Evolutionary conservation across 2,797 vertebrate genomes (phyloP).

Genomic region (Phalloptychus januarius): DNA sequence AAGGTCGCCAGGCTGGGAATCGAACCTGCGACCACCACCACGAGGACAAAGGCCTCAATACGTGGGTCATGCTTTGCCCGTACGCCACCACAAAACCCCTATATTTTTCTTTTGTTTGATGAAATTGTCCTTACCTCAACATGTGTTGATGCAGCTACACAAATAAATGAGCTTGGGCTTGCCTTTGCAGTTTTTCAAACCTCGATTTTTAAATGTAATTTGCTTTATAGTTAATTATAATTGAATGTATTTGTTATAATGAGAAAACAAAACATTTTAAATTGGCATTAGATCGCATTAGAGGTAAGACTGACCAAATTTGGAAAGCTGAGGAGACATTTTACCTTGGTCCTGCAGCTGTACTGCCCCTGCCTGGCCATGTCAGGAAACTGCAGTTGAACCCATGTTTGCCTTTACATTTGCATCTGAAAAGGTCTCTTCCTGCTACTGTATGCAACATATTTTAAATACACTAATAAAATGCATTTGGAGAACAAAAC

Average conservation of each 20-base stretch:
- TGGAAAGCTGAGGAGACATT: slow-evolving; percentile 7
- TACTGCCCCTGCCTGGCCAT: slow-evolving; percentile 62
- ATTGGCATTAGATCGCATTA: too few relatives aligned
- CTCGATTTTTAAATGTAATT: neutral
- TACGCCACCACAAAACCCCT: too few relatives aligned
- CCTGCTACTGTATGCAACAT: slow-evolving; percentile 1
- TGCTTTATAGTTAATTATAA: neutral
- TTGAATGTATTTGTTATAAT: neutral
- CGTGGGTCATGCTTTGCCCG: too few relatives aligned
- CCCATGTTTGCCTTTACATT: neutral
- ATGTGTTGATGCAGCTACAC: neutral
- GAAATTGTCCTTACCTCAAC: neutral
- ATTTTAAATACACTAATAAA: neutral
- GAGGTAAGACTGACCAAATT: slow-evolving; percentile 1
- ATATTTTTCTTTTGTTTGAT: neutral
- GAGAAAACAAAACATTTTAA: neutral
- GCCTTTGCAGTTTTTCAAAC: neutral
- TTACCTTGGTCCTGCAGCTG: slow-evolving; percentile 54
- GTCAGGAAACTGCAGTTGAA: slow-evolving; percentile 39
- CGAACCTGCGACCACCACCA: too few relatives aligned
- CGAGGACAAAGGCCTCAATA: too few relatives aligned
- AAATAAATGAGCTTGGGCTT: neutral
- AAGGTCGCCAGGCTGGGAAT: too few relatives aligned
- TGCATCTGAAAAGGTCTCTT: slow-evolving; percentile 5
- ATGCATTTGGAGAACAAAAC: neutral